These are phyloP conservation scores for Pelosia muscerda DNA, from an alignment of 2,888 invertebrate species.

Conservation along the genomic window DNA sequence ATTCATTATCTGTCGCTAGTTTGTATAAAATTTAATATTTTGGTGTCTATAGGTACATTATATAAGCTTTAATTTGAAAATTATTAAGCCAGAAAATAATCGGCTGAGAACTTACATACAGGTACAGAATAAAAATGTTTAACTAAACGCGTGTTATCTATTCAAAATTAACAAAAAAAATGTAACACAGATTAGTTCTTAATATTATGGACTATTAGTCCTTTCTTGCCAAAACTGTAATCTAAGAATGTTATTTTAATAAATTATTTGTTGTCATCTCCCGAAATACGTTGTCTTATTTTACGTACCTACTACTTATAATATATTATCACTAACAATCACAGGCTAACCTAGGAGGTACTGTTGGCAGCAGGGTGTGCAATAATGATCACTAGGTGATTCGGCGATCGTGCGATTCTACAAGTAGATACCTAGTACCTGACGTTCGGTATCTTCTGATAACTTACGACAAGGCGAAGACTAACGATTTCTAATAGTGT, in stretches of 20 bases:
- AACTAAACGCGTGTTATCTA: neutral
- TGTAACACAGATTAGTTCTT: conserved; percentile 47
- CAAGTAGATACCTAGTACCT: too few species aligned
- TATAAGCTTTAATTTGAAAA: neutral
- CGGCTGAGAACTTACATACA: neutral
- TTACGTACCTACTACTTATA: too few species aligned
- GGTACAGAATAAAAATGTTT: neutral
- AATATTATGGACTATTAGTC: conserved; percentile 61
- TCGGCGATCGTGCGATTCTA: neutral
- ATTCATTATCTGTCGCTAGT: neutral
- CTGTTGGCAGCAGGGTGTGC: too few species aligned
- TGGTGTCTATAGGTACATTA: too few species aligned
- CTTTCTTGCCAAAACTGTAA: conserved; percentile 71
- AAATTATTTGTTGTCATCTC: conserved; percentile 74
- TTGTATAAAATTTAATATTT: neutral
- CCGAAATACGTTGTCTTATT: conserved; percentile 32
- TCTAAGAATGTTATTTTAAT: conserved; percentile 72
- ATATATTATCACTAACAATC: too few species aligned
- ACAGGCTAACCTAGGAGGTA: too few species aligned
- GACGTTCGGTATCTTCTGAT: too few species aligned
- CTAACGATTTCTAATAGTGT: too few species aligned
- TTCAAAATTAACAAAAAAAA: conserved; percentile 18
- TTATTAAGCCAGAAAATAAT: neutral
- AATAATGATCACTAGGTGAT: too few species aligned
- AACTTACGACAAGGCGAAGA: too few species aligned